phyloP scores from a whole-genome alignment of 1,140 invertebrate genomes.

The Ceratina australensis region DNA sequence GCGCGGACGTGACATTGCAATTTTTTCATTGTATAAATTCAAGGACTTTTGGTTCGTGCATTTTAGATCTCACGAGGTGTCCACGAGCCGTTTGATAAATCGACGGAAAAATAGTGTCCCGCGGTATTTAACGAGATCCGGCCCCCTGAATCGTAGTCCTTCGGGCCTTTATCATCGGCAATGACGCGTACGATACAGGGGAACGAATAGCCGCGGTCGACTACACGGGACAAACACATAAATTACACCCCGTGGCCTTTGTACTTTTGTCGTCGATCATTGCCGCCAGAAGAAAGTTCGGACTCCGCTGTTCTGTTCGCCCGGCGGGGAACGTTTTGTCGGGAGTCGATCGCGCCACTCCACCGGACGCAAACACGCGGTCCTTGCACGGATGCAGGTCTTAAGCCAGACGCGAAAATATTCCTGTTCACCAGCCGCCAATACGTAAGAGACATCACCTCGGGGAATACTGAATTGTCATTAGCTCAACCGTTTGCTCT shows the following conservation, averaged over 20 bases:
- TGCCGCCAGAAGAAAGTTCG: constrained; percentile 32
- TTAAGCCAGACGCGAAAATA: no score
- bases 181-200: constrained; percentile 38
- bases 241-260: constrained; percentile 43
- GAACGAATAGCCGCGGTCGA: constrained; percentile 26
- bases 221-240: constrained; percentile 52
- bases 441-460: no score
- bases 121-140: background rate
- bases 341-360: constrained; percentile 19
- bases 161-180: constrained; percentile 32
- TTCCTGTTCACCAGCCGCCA: no score
- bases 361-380: background rate
- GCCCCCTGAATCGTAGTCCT: constrained; percentile 16
- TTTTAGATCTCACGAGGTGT: no score
- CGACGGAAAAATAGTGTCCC: background rate
- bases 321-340: constrained; percentile 38
- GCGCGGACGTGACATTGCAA: no score
- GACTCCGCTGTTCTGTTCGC: constrained; percentile 8
- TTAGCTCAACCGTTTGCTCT: no score
- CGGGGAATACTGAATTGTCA: no score
- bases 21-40: no score
- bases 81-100: constrained; percentile 18
- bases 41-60: no score
- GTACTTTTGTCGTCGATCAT: constrained; percentile 54
- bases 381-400: no score